Percentiles rank a stretch among this genome's conserved stretches.
phyloP scores from a whole-genome alignment of 2,888 invertebrate species.

The Thymelicus acteon region DNA sequence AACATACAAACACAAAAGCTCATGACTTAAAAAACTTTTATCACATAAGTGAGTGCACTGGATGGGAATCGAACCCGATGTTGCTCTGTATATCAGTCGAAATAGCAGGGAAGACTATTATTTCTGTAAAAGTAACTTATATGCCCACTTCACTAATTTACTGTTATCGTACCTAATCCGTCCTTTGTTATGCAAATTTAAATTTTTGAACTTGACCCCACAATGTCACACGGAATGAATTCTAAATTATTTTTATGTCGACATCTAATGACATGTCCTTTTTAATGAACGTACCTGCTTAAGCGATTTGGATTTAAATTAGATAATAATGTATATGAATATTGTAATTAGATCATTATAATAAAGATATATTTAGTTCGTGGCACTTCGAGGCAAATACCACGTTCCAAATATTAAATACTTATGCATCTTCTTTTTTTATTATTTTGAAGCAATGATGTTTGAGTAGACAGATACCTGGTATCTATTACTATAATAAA shows the following conservation, averaged over 20 bases:
- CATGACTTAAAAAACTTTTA: no score
- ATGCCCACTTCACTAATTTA: no score
- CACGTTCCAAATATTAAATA: background rate
- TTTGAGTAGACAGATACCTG: no score
- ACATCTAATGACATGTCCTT: background rate
- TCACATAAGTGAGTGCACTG: no score
- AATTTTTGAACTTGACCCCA: constrained; percentile 6
- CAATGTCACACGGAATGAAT: constrained; percentile 4
- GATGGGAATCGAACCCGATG: no score
- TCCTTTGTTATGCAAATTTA: background rate
- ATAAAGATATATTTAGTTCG: background rate
- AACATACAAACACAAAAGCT: no score
- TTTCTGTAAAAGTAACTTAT: no score
- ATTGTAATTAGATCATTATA: background rate
- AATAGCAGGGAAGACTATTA: no score
- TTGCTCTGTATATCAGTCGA: no score
- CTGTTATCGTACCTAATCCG: background rate
- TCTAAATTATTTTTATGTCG: background rate
- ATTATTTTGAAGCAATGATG: no score
- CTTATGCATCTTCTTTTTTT: no score
- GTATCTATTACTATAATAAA: no score
- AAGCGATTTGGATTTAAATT: background rate
- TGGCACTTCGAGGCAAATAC: background rate
- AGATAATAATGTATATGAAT: background rate
- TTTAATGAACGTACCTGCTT: background rate